phyloP scores from a whole-genome alignment of 2,113 vertebrate species.

The Xiphophorus couchianus region DNA sequence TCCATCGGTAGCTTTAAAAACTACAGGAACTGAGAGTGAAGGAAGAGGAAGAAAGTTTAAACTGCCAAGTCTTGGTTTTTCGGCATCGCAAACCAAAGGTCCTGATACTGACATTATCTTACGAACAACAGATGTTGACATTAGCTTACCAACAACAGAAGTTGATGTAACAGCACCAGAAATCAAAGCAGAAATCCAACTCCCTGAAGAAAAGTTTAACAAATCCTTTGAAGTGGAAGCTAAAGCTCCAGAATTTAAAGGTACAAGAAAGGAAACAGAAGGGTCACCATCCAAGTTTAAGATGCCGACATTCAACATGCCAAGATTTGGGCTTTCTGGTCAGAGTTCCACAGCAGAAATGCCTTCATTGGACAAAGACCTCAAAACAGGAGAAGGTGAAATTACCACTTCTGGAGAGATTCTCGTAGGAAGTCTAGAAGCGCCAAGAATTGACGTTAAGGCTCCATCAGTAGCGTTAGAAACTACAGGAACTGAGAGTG shows the following conservation, averaged over 20 bases:
- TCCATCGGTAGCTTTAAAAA: no score
- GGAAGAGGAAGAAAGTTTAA: no score
- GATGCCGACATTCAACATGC: constrained; percentile 42
- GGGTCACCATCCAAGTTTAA: constrained; percentile 32
- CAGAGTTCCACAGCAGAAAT: not conserved
- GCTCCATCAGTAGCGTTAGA: not conserved
- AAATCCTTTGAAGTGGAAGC: not conserved
- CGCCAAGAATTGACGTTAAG: no score
- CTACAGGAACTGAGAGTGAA: no score
- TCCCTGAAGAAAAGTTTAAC: not conserved
- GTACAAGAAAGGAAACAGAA: not conserved
- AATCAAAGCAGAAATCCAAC: constrained; percentile 1
- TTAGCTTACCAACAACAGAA: constrained; percentile 11
- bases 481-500: constrained; percentile 16
- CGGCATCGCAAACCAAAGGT: no score
- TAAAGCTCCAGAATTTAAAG: not conserved
- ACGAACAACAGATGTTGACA: constrained; percentile 10
- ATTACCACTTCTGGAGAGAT: no score
- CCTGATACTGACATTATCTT: no score
- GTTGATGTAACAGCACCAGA: constrained; percentile 17
- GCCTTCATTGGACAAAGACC: constrained; percentile 8
- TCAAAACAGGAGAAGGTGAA: not conserved
- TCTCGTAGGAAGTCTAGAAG: no score
- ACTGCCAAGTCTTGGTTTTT: no score
- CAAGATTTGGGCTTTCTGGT: constrained; percentile 36